Percentiles rank a stretch among this genome's conserved stretches.
Conservation (phyloP, 2,888 invertebrate species). For the Cistogaster globosa region DNA sequence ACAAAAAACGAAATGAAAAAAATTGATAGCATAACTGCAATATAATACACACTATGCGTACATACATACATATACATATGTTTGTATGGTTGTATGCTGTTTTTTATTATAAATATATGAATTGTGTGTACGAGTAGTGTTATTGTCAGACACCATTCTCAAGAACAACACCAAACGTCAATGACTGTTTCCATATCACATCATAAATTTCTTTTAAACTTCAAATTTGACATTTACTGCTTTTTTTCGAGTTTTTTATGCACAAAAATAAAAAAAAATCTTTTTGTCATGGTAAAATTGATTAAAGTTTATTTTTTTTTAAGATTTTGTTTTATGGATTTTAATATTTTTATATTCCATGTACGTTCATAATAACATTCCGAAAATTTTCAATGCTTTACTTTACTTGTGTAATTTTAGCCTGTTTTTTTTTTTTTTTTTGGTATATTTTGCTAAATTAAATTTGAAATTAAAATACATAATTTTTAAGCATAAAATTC, state of each 20-base stretch:
- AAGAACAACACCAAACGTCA: slow-evolving; percentile 47
- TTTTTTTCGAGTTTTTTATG: background rate
- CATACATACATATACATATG: background rate
- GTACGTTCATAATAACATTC: slow-evolving; percentile 1
- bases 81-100: background rate
- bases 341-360: slow-evolving; percentile 42
- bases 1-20: slow-evolving; percentile 27
- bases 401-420: slow-evolving; percentile 3
- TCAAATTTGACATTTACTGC: slow-evolving; percentile 40
- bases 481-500: slow-evolving; percentile 47
- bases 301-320: slow-evolving; percentile 37
- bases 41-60: slow-evolving; percentile 3
- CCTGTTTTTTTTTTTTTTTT: background rate
- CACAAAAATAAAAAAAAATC: slow-evolving; percentile 14
- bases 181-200: slow-evolving; percentile 65
- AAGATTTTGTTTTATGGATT: slow-evolving; percentile 46
- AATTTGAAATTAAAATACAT: slow-evolving; percentile 55
- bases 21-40: slow-evolving; percentile 52
- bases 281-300: slow-evolving; percentile 62
- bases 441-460: slow-evolving; percentile 31
- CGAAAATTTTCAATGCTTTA: slow-evolving; percentile 28
- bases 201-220: slow-evolving; percentile 62
- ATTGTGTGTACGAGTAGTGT: slow-evolving; percentile 6
- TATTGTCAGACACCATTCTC: slow-evolving; percentile 59
- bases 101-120: slow-evolving; percentile 6